These are phyloP conservation scores for Anableps anableps DNA, from an alignment of 2,797 vertebrate genomes.

Conservation along the genomic window DNA sequence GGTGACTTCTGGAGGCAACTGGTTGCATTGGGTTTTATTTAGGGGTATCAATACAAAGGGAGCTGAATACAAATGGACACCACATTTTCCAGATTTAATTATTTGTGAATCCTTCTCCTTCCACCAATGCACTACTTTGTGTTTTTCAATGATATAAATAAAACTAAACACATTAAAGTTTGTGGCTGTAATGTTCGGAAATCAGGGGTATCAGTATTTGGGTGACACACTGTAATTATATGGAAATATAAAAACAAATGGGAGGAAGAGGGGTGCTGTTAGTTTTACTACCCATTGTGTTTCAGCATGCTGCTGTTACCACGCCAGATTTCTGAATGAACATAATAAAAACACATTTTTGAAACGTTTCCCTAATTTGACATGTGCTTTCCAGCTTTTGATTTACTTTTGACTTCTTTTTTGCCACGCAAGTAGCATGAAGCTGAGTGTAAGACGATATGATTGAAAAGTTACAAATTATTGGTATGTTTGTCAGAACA, in stretches of 20 bases:
- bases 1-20: background rate
- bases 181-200: background rate
- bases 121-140: background rate
- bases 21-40: background rate
- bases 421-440: conserved; percentile 7
- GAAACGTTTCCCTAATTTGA: conserved; percentile 22
- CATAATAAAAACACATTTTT: background rate
- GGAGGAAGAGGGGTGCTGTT: background rate
- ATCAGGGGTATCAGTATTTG: background rate
- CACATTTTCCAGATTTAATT: no score
- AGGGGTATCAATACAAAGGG: background rate
- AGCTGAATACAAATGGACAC: background rate
- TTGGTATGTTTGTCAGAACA: conserved; percentile 54
- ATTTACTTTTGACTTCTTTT: conserved; percentile 27
- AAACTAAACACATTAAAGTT: background rate
- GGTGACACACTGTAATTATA: background rate
- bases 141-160: background rate
- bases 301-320: background rate
- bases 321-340: background rate
- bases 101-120: background rate
- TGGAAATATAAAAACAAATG: background rate
- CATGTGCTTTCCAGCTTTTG: conserved; percentile 19
- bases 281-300: background rate
- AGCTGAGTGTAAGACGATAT: conserved; percentile 23
- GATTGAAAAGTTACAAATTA: conserved; percentile 40